Evolutionary conservation across 2,113 vertebrate species (phyloP).

Genomic region (Hemicordylus capensis): DNA sequence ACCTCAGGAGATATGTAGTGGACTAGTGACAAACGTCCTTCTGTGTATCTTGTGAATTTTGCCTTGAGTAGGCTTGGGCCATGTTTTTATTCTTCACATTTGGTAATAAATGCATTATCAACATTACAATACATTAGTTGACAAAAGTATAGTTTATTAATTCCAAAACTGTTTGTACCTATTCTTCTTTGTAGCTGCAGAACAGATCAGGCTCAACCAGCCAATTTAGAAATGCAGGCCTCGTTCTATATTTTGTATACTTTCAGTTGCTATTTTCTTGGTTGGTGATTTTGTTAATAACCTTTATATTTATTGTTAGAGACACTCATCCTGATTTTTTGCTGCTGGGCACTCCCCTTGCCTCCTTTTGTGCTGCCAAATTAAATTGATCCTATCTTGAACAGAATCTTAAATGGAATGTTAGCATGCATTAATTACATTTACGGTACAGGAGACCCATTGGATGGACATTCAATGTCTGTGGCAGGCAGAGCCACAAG

Average conservation of each 20-base stretch:
- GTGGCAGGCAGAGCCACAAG: background rate
- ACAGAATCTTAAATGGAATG: constrained; percentile 14
- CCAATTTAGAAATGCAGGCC: background rate
- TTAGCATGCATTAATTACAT: background rate
- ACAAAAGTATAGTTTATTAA: background rate
- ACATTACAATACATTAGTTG: background rate
- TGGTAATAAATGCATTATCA: background rate
- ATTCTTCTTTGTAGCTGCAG: background rate
- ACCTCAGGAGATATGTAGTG: too few species aligned
- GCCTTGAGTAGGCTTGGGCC: too few species aligned
- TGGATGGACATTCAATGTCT: constrained; percentile 2
- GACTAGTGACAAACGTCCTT: too few species aligned
- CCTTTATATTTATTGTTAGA: constrained; percentile 1
- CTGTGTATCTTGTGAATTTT: too few species aligned
- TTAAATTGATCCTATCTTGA: constrained; percentile 29
- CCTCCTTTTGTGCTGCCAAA: background rate
- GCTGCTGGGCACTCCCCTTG: background rate
- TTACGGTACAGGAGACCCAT: constrained; percentile 21
- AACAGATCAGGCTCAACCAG: background rate
- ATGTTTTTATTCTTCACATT: too few species aligned
- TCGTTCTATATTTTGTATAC: background rate
- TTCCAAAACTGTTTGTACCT: background rate
- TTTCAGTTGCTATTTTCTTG: background rate
- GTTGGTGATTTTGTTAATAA: background rate
- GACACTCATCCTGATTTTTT: background rate